These are phyloP conservation scores for Platypus cylindrus DNA, from an alignment of 2,888 invertebrate genomes.

Conservation along the genomic window DNA sequence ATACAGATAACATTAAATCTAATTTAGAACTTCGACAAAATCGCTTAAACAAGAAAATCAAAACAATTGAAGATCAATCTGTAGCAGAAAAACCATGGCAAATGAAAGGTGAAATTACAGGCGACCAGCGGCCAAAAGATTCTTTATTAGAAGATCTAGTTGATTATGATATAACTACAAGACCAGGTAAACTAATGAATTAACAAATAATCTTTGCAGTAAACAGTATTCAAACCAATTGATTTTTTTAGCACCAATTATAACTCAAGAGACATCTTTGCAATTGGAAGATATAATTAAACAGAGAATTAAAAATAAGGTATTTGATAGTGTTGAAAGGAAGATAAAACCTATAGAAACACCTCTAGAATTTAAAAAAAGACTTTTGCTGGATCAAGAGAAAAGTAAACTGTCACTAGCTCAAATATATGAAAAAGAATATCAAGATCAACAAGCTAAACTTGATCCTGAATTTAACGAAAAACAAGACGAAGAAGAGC, in stretches of 20 bases:
- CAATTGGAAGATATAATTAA: constrained; percentile 83
- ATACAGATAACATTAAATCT: constrained; percentile 46
- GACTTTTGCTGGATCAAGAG: constrained; percentile 78
- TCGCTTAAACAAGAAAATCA: constrained; percentile 53
- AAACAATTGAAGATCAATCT: constrained; percentile 57
- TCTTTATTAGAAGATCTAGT: constrained; percentile 85
- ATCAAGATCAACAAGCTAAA: constrained; percentile 52
- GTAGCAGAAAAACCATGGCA: constrained; percentile 87
- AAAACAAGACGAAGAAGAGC: constrained; percentile 48
- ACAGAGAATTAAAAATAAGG: constrained; percentile 82
- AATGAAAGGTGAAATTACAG: constrained; percentile 78
- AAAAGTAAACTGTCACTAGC: constrained; percentile 89
- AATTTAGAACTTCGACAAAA: constrained; percentile 65
- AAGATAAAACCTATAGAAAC: constrained; percentile 77
- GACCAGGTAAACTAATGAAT: constrained; percentile 41
- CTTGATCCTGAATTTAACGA: constrained; percentile 42
- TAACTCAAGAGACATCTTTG: constrained; percentile 81
- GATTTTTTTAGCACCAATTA: constrained; percentile 57
- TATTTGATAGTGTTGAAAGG: constrained; percentile 86
- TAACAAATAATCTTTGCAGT: neutral
- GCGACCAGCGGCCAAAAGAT: constrained; percentile 71
- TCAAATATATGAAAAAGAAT: constrained; percentile 88
- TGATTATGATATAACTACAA: constrained; percentile 72
- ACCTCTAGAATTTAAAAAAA: constrained; percentile 74
- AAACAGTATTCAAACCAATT: neutral